These are phyloP conservation scores for Neodiprion fabricii DNA, from an alignment of 1,140 invertebrate genomes.

Conservation along the genomic window DNA sequence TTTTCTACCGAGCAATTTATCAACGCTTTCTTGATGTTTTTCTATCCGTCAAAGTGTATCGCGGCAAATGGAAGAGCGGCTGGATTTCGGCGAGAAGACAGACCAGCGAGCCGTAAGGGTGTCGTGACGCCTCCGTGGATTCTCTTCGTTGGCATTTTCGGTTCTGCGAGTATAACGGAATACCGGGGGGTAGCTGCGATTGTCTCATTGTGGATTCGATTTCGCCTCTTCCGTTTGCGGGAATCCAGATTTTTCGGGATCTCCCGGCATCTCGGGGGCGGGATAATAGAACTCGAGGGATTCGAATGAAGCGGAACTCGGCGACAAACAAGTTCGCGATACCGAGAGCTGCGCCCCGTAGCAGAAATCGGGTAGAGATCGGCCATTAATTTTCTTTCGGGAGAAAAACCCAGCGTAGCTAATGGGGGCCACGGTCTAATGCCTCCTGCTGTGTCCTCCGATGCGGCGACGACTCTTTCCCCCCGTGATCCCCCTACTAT, in stretches of 20 bases:
- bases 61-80: not conserved
- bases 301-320: not conserved
- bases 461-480: slow-evolving; percentile 12
- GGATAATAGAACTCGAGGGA: not conserved
- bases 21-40: slow-evolving; percentile 49
- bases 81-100: not conserved
- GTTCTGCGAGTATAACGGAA: too few species aligned
- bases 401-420: slow-evolving; percentile 54
- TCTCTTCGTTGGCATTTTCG: not conserved
- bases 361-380: slow-evolving; percentile 37
- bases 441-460: slow-evolving; percentile 55
- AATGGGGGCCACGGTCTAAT: slow-evolving; percentile 61
- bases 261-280: too few species aligned
- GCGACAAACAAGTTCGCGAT: slow-evolving; percentile 5
- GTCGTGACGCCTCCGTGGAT: not conserved
- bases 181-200: too few species aligned
- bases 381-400: slow-evolving; percentile 57
- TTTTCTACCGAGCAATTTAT: slow-evolving; percentile 51
- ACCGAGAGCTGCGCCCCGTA: not conserved
- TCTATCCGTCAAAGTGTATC: slow-evolving; percentile 47
- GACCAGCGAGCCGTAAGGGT: not conserved
- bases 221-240: too few species aligned
- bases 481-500: slow-evolving; percentile 39
- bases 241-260: too few species aligned
- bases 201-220: too few species aligned